These are phyloP conservation scores for Lerista edwardsae DNA, from an alignment of 2,797 vertebrate genomes.

Conservation along the genomic window DNA sequence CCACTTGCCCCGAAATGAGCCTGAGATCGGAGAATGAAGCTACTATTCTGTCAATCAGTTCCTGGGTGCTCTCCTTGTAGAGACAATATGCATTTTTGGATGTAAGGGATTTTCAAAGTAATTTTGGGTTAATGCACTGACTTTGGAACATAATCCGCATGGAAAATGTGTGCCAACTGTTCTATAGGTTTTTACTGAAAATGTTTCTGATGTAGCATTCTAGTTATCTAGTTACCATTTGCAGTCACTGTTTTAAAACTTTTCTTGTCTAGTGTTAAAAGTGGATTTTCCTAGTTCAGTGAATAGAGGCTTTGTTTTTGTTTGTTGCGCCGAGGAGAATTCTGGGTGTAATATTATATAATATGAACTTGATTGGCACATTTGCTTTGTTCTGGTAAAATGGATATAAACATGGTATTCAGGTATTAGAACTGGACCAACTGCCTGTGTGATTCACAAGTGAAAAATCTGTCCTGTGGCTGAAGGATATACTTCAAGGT, in stretches of 20 bases:
- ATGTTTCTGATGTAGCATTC: neutral
- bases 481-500: neutral
- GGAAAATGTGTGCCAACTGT: neutral
- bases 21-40: too few relatives aligned
- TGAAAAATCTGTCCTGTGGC: neutral
- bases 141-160: too few relatives aligned
- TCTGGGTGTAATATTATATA: neutral
- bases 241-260: neutral
- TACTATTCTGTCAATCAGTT: too few relatives aligned
- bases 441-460: neutral
- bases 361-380: neutral
- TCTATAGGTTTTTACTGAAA: neutral
- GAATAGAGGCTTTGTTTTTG: neutral
- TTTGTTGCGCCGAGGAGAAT: neutral
- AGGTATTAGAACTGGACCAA: neutral
- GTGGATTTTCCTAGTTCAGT: neutral
- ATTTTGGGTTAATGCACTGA: too few relatives aligned
- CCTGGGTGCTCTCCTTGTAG: too few relatives aligned
- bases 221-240: neutral
- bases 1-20: too few relatives aligned
- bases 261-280: neutral
- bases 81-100: too few relatives aligned
- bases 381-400: neutral
- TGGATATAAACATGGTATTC: neutral
- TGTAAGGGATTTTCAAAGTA: too few relatives aligned